These are phyloP conservation scores for Hirudo medicinalis DNA, from an alignment of 1,140 invertebrate genomes.

Conservation along the genomic window DNA sequence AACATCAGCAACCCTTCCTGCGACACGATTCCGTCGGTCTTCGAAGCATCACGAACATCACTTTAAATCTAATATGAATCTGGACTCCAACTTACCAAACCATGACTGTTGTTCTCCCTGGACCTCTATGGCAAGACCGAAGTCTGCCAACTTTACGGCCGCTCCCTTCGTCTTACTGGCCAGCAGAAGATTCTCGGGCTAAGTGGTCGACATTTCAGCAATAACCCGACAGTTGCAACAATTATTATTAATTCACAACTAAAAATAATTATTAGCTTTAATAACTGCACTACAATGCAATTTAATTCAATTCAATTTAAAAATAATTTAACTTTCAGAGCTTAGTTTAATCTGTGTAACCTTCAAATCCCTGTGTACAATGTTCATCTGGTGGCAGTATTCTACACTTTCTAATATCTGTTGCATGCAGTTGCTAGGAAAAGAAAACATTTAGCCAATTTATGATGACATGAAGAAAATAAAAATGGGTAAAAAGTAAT, in stretches of 20 bases:
- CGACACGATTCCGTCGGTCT: too few species aligned
- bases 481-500: too few species aligned
- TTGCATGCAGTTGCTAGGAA: conserved; percentile 82
- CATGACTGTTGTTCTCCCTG: conserved; percentile 96
- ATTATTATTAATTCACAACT: too few species aligned
- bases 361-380: conserved; percentile 89
- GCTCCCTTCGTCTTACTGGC: conserved; percentile 93
- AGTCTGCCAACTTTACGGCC: conserved; percentile 97
- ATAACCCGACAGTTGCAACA: too few species aligned
- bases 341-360: conserved; percentile 23
- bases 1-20: too few species aligned
- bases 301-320: too few species aligned
- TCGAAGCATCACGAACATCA: not conserved
- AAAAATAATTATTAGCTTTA: not conserved
- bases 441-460: too few species aligned
- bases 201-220: not conserved
- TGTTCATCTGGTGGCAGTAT: conserved; percentile 95
- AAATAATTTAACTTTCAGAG: too few species aligned
- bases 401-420: conserved; percentile 99
- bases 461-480: too few species aligned
- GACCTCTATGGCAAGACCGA: conserved; percentile 97
- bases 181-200: conserved; percentile 96
- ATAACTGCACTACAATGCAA: not conserved
- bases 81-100: conserved; percentile 35
- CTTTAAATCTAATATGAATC: not conserved